Conservation (phyloP, 2,888 invertebrate genomes). For the Caenorhabditis sp. region DNA sequence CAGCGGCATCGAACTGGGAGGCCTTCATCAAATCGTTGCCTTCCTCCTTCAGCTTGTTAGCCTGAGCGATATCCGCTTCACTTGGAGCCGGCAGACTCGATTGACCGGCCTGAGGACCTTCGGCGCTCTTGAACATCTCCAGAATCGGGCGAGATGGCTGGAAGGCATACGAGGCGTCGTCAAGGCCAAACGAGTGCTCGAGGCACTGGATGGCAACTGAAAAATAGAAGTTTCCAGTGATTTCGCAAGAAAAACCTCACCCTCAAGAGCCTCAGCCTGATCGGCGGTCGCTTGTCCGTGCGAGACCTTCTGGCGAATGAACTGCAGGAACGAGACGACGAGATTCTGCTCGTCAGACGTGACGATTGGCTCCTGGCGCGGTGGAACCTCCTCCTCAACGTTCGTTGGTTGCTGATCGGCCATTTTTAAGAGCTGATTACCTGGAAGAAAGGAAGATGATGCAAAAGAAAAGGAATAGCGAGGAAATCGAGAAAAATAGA, state of each 20-base stretch:
- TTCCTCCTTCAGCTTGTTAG: conserved; percentile 92
- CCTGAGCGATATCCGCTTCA: conserved; percentile 86
- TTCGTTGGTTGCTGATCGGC: conserved; percentile 12
- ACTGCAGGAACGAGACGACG: conserved; percentile 81
- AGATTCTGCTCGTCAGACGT: conserved; percentile 77
- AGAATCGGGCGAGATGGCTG: conserved; percentile 84
- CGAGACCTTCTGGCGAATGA: conserved; percentile 81
- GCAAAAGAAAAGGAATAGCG: neutral
- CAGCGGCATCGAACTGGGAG: conserved; percentile 89
- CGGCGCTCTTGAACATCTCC: conserved; percentile 84
- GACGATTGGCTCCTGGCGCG: conserved; percentile 23
- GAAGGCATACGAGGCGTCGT: conserved; percentile 84
- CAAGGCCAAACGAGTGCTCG: conserved; percentile 91
- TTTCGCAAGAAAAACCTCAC: no score
- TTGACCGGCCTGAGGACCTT: conserved; percentile 75
- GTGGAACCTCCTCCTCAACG: conserved; percentile 8
- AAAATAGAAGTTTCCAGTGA: no score
- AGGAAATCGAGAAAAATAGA: no score
- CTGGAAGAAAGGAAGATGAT: neutral
- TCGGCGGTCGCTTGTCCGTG: conserved; percentile 74
- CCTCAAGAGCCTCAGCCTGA: conserved; percentile 80
- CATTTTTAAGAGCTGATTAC: conserved; percentile 16
- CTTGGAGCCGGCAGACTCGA: conserved; percentile 77
- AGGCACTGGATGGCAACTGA: conserved; percentile 92
- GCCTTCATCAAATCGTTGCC: conserved; percentile 88